A percentile compares a stretch with the other conserved stretches of the same genome.
Conservation (phyloP, 2,113 vertebrate genomes). For the Polypterus senegalus region DNA sequence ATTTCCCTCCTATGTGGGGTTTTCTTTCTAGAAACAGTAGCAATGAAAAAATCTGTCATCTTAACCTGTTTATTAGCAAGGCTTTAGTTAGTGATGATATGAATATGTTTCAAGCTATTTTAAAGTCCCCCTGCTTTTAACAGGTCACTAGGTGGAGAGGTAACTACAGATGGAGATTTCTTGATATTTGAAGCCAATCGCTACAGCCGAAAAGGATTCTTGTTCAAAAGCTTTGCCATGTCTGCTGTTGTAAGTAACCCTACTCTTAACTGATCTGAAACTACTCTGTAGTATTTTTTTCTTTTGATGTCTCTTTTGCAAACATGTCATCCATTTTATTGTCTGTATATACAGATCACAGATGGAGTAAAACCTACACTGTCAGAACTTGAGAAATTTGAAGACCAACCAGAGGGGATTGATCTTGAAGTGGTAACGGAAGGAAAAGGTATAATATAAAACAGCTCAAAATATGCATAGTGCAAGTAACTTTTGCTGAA, state of each 20-base stretch:
- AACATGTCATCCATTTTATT: fast-evolving
- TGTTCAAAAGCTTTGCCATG: conserved; percentile 98
- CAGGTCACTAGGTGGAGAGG: conserved; percentile 83
- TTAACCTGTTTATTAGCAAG: too few relatives aligned
- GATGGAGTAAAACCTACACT: conserved; percentile 89
- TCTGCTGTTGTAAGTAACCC: conserved; percentile 74
- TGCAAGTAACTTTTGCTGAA: too few relatives aligned
- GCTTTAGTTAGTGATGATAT: too few relatives aligned
- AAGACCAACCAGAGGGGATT: conserved; percentile 89
- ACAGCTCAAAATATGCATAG: too few relatives aligned
- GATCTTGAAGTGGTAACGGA: conserved; percentile 92
- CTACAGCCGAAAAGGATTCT: conserved; percentile 87
- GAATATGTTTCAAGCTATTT: too few relatives aligned
- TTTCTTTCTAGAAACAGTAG: too few relatives aligned
- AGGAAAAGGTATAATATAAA: conserved; percentile 54
- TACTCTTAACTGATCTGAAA: neutral
- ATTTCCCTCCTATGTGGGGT: too few relatives aligned
- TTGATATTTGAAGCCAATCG: conserved; percentile 94
- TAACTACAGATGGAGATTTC: conserved; percentile 87
- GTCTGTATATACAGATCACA: conserved; percentile 58
- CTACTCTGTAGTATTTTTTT: neutral
- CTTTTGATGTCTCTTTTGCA: neutral
- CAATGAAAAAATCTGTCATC: too few relatives aligned
- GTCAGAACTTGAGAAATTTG: conserved; percentile 88
- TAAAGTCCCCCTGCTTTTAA: too few relatives aligned